Evolutionary conservation across 2,113 vertebrate species (phyloP).

Genomic region (Paedocypris sp.): DNA sequence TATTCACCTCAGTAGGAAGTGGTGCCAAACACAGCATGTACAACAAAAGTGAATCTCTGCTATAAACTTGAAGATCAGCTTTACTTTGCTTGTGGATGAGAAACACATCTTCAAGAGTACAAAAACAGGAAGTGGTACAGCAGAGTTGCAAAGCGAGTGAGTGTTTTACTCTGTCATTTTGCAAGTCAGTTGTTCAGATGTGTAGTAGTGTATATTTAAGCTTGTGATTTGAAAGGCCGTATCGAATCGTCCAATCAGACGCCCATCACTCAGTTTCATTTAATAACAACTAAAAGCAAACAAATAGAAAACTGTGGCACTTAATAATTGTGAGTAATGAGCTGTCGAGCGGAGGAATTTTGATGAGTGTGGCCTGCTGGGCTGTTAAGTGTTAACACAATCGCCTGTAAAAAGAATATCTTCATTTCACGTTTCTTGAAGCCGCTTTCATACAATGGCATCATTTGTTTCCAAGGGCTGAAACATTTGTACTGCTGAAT

Average conservation of each 20-base stretch:
- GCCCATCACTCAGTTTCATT: slow-evolving; percentile 9
- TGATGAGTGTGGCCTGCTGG: background rate
- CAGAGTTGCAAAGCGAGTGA: background rate
- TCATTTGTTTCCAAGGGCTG: too few species aligned
- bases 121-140: slow-evolving; percentile 60
- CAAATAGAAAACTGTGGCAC: slow-evolving; percentile 9
- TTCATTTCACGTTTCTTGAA: background rate
- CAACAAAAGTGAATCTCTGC: too few species aligned
- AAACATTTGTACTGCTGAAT: too few species aligned
- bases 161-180: too few species aligned
- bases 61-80: too few species aligned
- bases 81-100: too few species aligned
- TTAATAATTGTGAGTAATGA: slow-evolving; percentile 7
- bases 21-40: too few species aligned
- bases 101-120: slow-evolving; percentile 47
- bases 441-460: too few species aligned
- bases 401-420: background rate
- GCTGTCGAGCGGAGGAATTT: background rate
- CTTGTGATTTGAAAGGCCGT: background rate
- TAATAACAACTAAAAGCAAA: background rate
- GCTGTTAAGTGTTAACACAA: background rate
- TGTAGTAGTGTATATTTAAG: background rate
- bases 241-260: too few species aligned
- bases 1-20: too few species aligned
- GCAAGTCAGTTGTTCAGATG: background rate